Base-by-base conservation (phyloP, 1,140 invertebrate genomes). In the Coboldia fuscipes region DNA sequence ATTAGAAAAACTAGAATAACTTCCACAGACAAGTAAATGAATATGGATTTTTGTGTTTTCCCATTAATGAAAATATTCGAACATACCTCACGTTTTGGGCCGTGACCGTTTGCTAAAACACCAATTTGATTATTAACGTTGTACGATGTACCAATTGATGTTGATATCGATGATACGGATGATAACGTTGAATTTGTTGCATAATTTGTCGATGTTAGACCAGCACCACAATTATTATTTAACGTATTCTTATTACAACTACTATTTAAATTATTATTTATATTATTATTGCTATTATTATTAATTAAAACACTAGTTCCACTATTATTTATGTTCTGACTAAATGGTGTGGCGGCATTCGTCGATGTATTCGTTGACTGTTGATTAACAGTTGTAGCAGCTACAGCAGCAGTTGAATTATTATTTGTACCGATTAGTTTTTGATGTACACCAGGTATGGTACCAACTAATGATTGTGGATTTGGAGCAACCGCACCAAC, bases 61-160 rank as follows among this genome's bases (percentile, higher is more conserved):
- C n/a, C n/a, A 23, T 23, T 7, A 29, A 15, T 29, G n/a, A 29
- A 29, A 29, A 19, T 17, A 31, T 10, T 3, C 14, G 32, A n/a
- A 9, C 39, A 48, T 36, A 54, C 51, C 49, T 51, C 51, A 46
- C 51, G 42, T 49, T 46, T 50, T 46, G 51, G 51, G 47, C 51
- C 49, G 46, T 54, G 40, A 47, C 53, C 51, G 48, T 51, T 54
- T 35, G 51, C 42, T 48, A 51, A 50, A 42, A 51, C 42, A 54
- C 51, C 51, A 51, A 47, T 52, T n/a, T n/a, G n/a, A 50, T 54
- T 50, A 48, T 12, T 34, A 15, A 10, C 18, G 13, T 10, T 31
- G 10, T 16, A 15, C 15, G 30, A 17, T 31, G 30, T 19, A 34
- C 44, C 44, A 37, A 14, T n/a, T 27, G 24, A 10, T 27, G 14